phyloP scores from a whole-genome alignment of 2,113 vertebrate genomes.

The Equus przewalskii region DNA sequence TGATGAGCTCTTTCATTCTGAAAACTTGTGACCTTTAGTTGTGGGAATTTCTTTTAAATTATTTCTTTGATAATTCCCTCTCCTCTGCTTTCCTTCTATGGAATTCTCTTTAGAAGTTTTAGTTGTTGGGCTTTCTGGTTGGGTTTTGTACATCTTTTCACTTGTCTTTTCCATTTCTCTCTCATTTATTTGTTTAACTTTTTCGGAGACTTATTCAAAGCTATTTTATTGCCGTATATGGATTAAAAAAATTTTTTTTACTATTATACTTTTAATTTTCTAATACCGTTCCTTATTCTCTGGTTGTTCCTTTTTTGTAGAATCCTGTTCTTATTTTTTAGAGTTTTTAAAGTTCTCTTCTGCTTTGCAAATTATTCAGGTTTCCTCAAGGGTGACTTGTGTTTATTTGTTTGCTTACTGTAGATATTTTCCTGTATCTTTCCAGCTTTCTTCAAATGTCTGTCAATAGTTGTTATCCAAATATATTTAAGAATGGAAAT shows the following conservation, averaged over 20 bases:
- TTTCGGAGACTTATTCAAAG: neutral
- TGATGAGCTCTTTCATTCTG: neutral
- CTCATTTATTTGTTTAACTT: neutral
- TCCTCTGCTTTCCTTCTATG: neutral
- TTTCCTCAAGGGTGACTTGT: neutral
- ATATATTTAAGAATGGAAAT: conserved; percentile 35
- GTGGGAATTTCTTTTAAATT: conserved; percentile 9
- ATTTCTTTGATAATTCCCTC: neutral
- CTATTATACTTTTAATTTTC: neutral
- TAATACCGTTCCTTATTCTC: neutral
- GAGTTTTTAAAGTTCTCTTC: neutral
- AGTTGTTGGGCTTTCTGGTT: neutral
- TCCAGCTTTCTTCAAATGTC: neutral
- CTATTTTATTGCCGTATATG: neutral
- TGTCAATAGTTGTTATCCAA: neutral
- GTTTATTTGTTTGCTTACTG: neutral
- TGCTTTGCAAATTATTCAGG: neutral
- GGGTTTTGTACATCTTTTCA: neutral
- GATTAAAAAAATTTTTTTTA: neutral
- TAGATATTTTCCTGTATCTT: neutral
- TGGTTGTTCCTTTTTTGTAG: neutral
- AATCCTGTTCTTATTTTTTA: neutral
- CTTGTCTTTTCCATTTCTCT: neutral
- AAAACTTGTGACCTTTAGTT: neutral
- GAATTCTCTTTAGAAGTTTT: neutral